Evolutionary conservation across 2,113 vertebrate species (phyloP).

Genomic region (Hymenochirus boettgeri): DNA sequence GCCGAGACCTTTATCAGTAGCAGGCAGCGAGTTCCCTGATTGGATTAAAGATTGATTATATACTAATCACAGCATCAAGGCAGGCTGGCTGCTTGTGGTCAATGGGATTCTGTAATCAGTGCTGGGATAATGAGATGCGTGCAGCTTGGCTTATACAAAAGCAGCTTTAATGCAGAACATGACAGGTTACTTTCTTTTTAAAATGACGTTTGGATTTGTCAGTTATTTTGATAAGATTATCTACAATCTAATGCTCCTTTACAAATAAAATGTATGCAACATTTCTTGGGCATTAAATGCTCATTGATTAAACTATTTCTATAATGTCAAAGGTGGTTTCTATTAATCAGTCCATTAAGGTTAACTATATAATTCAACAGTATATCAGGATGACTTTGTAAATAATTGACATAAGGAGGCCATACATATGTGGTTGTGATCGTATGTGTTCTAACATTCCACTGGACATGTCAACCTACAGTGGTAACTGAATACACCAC

Average conservation of each 20-base stretch:
- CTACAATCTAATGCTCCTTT: background rate
- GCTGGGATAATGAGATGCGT: conserved; percentile 60
- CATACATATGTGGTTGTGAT: too few species aligned
- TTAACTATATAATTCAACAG: too few species aligned
- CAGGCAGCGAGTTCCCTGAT: conserved; percentile 68
- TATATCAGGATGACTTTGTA: too few species aligned
- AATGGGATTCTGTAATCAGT: conserved; percentile 78
- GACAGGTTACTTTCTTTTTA: conserved; percentile 41
- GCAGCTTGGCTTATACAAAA: conserved; percentile 54
- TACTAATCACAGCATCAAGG: conserved; percentile 64
- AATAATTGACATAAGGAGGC: too few species aligned
- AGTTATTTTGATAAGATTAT: background rate
- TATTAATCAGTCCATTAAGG: too few species aligned
- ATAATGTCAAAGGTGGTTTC: too few species aligned
- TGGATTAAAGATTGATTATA: conserved; percentile 79
- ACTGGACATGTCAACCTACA: too few species aligned
- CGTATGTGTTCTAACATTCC: too few species aligned
- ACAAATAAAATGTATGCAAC: too few species aligned
- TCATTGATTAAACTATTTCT: too few species aligned
- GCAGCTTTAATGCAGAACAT: conserved; percentile 48
- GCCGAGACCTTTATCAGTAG: conserved; percentile 70
- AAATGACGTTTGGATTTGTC: conserved; percentile 1
- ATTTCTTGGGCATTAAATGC: too few species aligned
- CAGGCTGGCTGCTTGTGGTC: conserved; percentile 66
- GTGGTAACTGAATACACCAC: too few species aligned